Evolutionary conservation across 1,140 invertebrate genomes (phyloP).

Genomic region (Triops cancriformis): DNA sequence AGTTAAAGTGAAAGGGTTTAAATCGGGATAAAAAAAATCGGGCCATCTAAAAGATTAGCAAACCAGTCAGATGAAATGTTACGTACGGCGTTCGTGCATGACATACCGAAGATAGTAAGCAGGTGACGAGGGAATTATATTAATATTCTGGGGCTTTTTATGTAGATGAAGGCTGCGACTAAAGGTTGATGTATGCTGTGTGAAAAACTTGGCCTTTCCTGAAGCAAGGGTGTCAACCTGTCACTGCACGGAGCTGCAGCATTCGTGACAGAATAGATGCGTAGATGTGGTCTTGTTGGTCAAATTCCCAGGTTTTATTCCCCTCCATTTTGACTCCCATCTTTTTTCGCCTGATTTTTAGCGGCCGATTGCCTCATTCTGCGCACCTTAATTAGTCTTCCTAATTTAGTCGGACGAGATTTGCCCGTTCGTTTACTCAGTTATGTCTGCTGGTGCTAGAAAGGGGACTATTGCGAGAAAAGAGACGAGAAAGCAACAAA

Average conservation of each 20-base stretch:
- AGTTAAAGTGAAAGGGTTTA: no score
- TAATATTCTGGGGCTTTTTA: neutral
- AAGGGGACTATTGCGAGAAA: neutral
- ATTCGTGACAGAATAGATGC: neutral
- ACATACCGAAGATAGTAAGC: no score
- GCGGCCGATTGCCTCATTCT: neutral
- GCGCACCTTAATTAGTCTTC: neutral
- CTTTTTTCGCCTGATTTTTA: neutral
- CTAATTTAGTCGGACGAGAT: neutral
- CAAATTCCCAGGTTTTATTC: no score
- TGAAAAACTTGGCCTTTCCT: slow-evolving; percentile 3
- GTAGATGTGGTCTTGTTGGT: no score
- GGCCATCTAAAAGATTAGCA: no score
- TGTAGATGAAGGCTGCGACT: neutral
- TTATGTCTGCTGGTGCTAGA: neutral
- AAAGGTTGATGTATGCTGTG: neutral
- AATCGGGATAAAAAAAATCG: no score
- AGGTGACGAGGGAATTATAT: no score
- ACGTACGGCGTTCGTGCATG: no score
- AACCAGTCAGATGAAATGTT: no score
- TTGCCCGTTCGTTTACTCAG: neutral
- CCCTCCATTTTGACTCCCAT: no score
- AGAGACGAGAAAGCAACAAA: neutral
- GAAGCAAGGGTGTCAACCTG: slow-evolving; percentile 12
- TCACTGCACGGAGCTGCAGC: neutral